A percentile compares a stretch with the other conserved stretches of the same genome.
phyloP scores from a whole-genome alignment of 2,113 vertebrate genomes.

The Diglossa brunneiventris region DNA sequence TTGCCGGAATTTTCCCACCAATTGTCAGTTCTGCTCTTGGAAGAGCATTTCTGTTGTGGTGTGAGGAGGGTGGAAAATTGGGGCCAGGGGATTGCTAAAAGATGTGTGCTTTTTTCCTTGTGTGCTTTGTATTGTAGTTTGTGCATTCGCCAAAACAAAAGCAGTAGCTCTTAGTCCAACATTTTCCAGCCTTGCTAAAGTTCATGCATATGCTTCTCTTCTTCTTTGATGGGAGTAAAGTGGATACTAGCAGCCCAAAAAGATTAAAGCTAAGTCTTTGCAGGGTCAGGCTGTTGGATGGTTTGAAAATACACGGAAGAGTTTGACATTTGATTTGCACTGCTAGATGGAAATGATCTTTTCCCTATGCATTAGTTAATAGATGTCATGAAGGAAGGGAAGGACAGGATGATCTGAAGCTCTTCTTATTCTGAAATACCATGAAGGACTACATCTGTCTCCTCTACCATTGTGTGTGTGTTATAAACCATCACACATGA shows the following conservation, averaged over 20 bases:
- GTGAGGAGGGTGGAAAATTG: background rate
- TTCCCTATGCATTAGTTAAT: background rate
- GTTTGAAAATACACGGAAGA: background rate
- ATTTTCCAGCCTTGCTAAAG: background rate
- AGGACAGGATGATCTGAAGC: background rate
- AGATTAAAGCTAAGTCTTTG: background rate
- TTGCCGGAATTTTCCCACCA: background rate
- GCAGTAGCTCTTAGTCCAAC: background rate
- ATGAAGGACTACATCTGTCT: background rate
- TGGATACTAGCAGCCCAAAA: background rate
- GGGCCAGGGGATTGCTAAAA: background rate
- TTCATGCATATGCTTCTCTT: background rate
- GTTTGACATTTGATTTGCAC: background rate
- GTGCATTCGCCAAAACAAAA: background rate
- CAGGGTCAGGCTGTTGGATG: background rate
- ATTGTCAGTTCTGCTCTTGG: background rate
- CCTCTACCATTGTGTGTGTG: background rate
- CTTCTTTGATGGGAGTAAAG: background rate
- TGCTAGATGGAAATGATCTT: background rate
- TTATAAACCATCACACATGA: background rate
- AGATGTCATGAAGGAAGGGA: background rate
- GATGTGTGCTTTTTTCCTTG: background rate
- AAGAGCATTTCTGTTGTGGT: background rate
- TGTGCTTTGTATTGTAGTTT: background rate
- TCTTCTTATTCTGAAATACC: background rate